Evolutionary conservation across 2,888 invertebrate genomes (phyloP), one percentile per base, ranked within the genome.

Genomic region (Sminthurinus aureus): DNA sequence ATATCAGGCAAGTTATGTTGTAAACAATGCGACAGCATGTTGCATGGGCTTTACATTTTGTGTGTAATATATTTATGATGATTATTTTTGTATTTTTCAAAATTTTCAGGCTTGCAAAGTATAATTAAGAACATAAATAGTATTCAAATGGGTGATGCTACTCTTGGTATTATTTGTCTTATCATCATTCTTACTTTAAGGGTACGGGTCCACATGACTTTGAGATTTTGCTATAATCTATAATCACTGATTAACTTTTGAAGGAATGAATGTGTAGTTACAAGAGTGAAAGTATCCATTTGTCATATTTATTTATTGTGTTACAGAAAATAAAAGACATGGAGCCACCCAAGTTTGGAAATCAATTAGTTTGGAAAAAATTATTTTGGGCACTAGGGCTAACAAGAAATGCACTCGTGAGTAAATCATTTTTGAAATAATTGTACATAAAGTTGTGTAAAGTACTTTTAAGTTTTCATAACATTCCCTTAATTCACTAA

Each of bases 401-500:
- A 87, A 93, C 94, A 1, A 93, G 96, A 86, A 96, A 97, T 91
- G 95, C 96, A 22, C 90, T 96, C n/a, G n/a, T n/a, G n/a, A n/a
- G n/a, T n/a, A n/a, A n/a, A n/a, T n/a, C n/a, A n/a, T n/a, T n/a
- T n/a, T n/a, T n/a, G n/a, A n/a, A n/a, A n/a, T n/a, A n/a, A n/a
- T n/a, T n/a, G n/a, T n/a, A n/a, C n/a, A n/a, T n/a, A n/a, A n/a
- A n/a, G n/a, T n/a, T n/a, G n/a, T n/a, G n/a, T n/a, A n/a, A n/a
- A n/a, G n/a, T n/a, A n/a, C n/a, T n/a, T n/a, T n/a, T 86, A 96
- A 96, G 91, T 95, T 96, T 22, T 90, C 96, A 20, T 58, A 9
- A 9, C 11, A 15, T 15, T 58, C 58, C 58, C 58, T 58, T 58
- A 58, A 9, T 12, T 12, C 58, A 15, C 58, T 15, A 58, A 58